Conservation (phyloP, 2,797 vertebrate genomes). For the Megalops cyprinoides region DNA sequence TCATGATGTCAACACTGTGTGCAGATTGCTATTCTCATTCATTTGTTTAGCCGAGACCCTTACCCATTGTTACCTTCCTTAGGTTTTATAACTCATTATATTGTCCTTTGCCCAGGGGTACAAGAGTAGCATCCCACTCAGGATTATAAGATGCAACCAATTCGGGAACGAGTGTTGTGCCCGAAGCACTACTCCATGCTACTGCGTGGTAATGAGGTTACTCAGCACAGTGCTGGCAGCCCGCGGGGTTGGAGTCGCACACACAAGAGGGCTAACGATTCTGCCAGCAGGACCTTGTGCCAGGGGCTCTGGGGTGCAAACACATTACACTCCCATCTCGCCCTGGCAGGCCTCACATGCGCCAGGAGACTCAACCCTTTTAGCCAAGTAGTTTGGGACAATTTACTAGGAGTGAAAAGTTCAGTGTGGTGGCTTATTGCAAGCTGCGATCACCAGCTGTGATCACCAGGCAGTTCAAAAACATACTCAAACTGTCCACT, state of each 20-base stretch:
- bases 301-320: constrained; percentile 75
- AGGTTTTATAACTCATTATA: too few relatives aligned
- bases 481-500: too few relatives aligned
- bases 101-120: background rate
- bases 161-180: background rate
- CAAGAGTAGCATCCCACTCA: background rate
- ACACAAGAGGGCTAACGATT: constrained; percentile 73
- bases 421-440: background rate
- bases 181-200: background rate
- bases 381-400: background rate
- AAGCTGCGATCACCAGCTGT: too few relatives aligned
- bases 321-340: constrained; percentile 78
- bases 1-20: constrained; percentile 62
- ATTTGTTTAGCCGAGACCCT: background rate
- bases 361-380: background rate
- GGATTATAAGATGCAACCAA: background rate
- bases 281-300: constrained; percentile 76
- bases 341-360: constrained; percentile 18
- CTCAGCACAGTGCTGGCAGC: constrained; percentile 64
- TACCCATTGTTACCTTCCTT: too few relatives aligned
- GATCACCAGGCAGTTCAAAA: too few relatives aligned
- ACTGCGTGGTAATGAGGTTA: constrained; percentile 71
- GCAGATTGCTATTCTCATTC: constrained; percentile 44
- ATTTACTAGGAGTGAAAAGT: background rate
- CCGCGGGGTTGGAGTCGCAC: constrained; percentile 68